A percentile compares a stretch with the other conserved stretches of the same genome.
Conservation (phyloP, 2,797 vertebrate species). For the Esox lucius region DNA sequence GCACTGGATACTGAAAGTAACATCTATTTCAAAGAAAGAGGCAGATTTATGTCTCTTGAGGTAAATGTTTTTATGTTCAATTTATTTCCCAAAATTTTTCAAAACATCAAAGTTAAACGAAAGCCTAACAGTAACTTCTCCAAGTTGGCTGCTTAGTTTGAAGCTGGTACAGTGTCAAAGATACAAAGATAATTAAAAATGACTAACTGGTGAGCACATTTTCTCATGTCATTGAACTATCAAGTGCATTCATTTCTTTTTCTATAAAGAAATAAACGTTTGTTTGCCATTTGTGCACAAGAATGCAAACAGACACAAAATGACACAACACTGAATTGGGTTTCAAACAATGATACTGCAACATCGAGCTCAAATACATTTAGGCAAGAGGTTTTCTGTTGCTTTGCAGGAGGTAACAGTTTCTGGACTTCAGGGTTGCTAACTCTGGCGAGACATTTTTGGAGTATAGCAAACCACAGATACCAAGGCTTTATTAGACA, state of each 20-base stretch:
- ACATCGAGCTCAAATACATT: constrained; percentile 70
- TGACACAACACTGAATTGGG: constrained; percentile 80
- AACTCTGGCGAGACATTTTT: constrained; percentile 53
- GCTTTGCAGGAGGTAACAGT: constrained; percentile 78
- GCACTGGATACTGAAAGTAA: constrained; percentile 77
- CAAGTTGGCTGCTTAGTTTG: constrained; percentile 66
- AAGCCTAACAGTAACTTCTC: constrained; percentile 69
- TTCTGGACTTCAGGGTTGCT: constrained; percentile 75
- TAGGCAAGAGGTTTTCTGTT: constrained; percentile 68
- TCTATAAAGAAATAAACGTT: constrained; percentile 63
- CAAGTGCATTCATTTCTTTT: constrained; percentile 68
- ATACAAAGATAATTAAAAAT: constrained; percentile 63
- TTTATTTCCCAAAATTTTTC: constrained; percentile 76
- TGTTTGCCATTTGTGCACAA: constrained; percentile 40
- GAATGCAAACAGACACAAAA: constrained; percentile 55
- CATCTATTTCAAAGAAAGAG: constrained; percentile 77
- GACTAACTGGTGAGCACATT: constrained; percentile 75
- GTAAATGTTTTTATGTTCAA: constrained; percentile 80
- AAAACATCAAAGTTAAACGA: constrained; percentile 69
- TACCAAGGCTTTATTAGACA: constrained; percentile 77
- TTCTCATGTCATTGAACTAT: constrained; percentile 66
- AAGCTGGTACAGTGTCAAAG: constrained; percentile 76
- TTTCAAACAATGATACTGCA: constrained; percentile 71
- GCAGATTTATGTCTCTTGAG: constrained; percentile 82
- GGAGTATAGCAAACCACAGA: constrained; percentile 80